Base-by-base conservation (phyloP, 64 coral and sea anemone genomes). In the Actinia tenebrosa region DNA sequence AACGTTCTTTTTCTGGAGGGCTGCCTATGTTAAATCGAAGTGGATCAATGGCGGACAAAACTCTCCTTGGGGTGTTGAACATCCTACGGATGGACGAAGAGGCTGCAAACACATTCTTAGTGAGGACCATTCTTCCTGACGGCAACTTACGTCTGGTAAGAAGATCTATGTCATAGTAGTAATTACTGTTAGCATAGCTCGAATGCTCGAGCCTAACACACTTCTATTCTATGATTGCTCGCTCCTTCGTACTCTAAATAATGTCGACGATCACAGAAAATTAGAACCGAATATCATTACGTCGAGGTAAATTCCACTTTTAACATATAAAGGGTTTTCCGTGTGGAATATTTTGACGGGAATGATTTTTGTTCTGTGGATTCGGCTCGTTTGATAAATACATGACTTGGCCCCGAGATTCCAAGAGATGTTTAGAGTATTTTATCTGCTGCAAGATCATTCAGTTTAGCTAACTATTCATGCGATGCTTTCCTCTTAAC, bases 61-160 rank as follows among this genome's bases (percentile, higher is more conserved):
- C 94, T 20, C 81, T 96, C 42, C 91, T 96, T 9, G 94, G 94
- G 93, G 94, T 96, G 86, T 86, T 96, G 77, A 96, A 93, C 68
- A 96, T 96, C 89, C 94, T 96, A 77, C 88, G 94, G 13, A 92
- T 96, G 91, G 94, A 96, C 60, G 94, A 96, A 80, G 91, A 90
- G 71, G 87, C 91, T 56, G 58, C 87, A 13, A 90, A 96, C 25
- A 96, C 77, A 44, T 96, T 96, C 82, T 87, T 96, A 58, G 91
- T 96, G 4, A 89, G 91, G 84, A 90, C 91, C 13, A 87, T 96
- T 64, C 91, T 96, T 4, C 94, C 94, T 30, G 94, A 96, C 78
- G 94, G 94, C 37, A 89, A 92, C 78, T 88, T 87, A 26, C 88
- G 91, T 63, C 88, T 96, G 91, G 94, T 96, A 69, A 96, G 94